phyloP scores from a whole-genome alignment of 2,888 invertebrate species.

The Baccha elongata region DNA sequence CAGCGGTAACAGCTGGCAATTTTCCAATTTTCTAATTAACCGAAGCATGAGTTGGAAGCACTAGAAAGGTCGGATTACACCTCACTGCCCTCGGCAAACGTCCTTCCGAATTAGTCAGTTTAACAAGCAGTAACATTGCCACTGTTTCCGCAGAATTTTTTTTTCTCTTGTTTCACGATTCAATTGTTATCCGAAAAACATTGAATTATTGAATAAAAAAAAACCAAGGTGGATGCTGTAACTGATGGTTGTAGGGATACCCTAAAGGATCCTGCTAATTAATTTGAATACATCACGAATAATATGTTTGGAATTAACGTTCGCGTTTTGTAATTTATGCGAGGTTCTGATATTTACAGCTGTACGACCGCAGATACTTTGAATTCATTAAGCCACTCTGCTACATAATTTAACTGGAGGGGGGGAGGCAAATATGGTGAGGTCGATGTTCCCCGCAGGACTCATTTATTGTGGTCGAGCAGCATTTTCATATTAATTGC shows the following conservation, averaged over 20 bases:
- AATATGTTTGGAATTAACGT: constrained; percentile 68
- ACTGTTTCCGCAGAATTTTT: constrained; percentile 3
- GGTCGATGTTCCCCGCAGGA: constrained; percentile 55
- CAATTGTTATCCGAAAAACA: constrained; percentile 4
- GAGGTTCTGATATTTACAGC: constrained; percentile 69
- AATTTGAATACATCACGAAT: constrained; percentile 68
- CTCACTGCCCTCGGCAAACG: constrained; percentile 8
- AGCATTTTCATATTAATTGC: constrained; percentile 71
- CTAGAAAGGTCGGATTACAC: constrained; percentile 10
- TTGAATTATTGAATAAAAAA: neutral
- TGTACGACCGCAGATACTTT: constrained; percentile 70
- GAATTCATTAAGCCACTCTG: constrained; percentile 69
- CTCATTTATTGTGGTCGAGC: constrained; percentile 70
- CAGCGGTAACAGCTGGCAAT: constrained; percentile 50
- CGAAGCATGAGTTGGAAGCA: constrained; percentile 33
- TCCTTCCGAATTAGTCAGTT: constrained; percentile 34
- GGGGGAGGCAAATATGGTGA: constrained; percentile 28
- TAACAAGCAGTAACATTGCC: constrained; percentile 18
- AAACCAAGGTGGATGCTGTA: constrained; percentile 4
- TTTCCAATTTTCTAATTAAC: constrained; percentile 72
- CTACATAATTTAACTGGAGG: neutral
- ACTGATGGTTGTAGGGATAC: neutral
- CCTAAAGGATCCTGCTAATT: constrained; percentile 43
- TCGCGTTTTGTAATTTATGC: constrained; percentile 63
- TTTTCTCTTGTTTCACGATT: constrained; percentile 13